Percentiles rank a stretch among this genome's conserved stretches.
These are phyloP conservation scores for Chymomyza procnemis DNA, from an alignment of 2,888 invertebrate genomes.

Conservation along the genomic window DNA sequence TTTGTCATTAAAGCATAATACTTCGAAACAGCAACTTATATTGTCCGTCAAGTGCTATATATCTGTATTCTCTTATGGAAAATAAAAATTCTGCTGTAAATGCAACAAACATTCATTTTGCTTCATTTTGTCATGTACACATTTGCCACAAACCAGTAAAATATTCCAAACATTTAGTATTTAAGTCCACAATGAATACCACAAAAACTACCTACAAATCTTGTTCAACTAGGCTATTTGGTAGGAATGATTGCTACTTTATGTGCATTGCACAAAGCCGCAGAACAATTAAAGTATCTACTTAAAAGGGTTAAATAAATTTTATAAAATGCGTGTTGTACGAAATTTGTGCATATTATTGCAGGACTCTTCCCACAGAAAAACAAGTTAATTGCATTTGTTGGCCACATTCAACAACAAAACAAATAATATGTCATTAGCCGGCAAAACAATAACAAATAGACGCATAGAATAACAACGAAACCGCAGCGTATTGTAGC, in stretches of 20 bases:
- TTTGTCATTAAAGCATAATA: too few relatives aligned
- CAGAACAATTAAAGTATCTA: not conserved
- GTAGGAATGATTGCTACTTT: not conserved
- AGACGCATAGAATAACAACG: not conserved
- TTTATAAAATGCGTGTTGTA: too few relatives aligned
- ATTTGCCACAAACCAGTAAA: too few relatives aligned
- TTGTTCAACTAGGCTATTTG: not conserved
- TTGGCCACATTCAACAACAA: not conserved
- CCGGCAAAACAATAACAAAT: not conserved
- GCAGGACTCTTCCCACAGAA: too few relatives aligned
- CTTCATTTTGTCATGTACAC: too few relatives aligned
- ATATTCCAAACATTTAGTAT: not conserved
- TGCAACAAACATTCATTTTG: too few relatives aligned
- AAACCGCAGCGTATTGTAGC: not conserved
- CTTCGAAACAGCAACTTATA: too few relatives aligned
- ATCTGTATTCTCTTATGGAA: too few relatives aligned
- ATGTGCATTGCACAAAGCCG: not conserved
- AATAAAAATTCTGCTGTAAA: too few relatives aligned
- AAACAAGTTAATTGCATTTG: not conserved
- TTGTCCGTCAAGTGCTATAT: too few relatives aligned
- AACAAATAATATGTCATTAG: not conserved
- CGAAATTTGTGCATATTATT: not conserved
- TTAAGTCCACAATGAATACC: not conserved
- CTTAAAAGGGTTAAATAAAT: not conserved
- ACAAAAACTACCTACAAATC: not conserved